Evolutionary conservation across 1,140 invertebrate genomes (phyloP), one percentile per base, ranked within the genome.

Genomic region (Formica exsecta): DNA sequence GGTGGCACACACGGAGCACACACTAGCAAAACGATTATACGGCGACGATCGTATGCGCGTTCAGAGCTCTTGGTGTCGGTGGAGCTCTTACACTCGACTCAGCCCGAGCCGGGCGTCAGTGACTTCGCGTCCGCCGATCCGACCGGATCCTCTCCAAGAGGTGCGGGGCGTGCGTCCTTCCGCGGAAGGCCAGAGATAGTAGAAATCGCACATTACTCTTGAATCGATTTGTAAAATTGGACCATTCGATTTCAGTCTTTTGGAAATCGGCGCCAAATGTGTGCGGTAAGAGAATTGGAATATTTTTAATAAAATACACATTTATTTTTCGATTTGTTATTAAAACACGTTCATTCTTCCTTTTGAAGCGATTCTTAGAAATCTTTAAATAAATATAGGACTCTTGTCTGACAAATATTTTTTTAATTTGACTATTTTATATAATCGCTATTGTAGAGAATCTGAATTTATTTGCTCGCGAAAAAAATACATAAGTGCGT

Each of bases 41-140:
- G 65, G 41, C 59, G 41, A 25, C 41, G n/a, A 44, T 57, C 13
- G 48, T 66, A 48, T 57, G 36, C 38, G 66, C 16, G 79, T 22
- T 38, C 25, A n/a, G 32, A 32, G 68, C 70, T 87, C 79, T 87
- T 86, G 51, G 88, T 92, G 89, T 65, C 84, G 86, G 85, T 66
- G 87, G 87, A 79, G 91, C 93, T 94, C 94, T 93, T 94, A 94
- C 94, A 92, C 92, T 92, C 90, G 84, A 86, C 92, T 93, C 93
- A 93, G 92, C 92, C 91, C 92, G 91, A 92, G 91, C 92, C 89
- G 92, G 91, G 94, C 94, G 94, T 94, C 94, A 95, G 94, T 95
- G 93, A 95, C 93, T 95, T 93, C 92, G 94, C 94, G 94, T 94
- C 93, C 92, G 93, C 92, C 93, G 94, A 90, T 94, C 90, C 93